Percentiles rank a stretch among this genome's conserved stretches.
Evolutionary conservation across 2,113 vertebrate genomes (phyloP).

Genomic region (Benitochromis conjunctus): DNA sequence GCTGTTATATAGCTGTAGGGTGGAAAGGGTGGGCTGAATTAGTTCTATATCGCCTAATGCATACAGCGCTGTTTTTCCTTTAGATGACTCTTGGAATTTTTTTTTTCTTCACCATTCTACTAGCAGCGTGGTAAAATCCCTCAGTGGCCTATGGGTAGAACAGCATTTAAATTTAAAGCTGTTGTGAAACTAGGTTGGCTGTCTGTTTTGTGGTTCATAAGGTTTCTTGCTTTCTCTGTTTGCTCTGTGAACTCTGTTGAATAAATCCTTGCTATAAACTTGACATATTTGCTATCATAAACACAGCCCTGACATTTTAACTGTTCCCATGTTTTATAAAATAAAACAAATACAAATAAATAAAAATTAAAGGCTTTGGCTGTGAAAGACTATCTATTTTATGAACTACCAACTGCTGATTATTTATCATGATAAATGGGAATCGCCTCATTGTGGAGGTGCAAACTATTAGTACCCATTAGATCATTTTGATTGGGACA

Average conservation of each 20-base stretch:
- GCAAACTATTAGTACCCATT: not conserved
- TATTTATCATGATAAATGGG: not conserved
- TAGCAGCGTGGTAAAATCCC: slow-evolving; percentile 78
- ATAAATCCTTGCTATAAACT: not conserved
- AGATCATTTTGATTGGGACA: not conserved
- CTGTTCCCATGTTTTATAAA: not conserved
- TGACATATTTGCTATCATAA: not conserved
- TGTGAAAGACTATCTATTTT: not conserved
- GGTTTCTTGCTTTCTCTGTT: not conserved
- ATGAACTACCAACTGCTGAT: not conserved
- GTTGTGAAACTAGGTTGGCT: slow-evolving; percentile 43
- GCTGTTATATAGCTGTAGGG: slow-evolving; percentile 73
- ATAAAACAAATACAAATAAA: not conserved
- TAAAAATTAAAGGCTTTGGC: not conserved
- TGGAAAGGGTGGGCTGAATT: slow-evolving; percentile 74
- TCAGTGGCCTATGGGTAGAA: slow-evolving; percentile 21
- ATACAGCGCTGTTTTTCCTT: slow-evolving; percentile 82
- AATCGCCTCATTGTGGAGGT: not conserved
- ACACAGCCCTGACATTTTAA: not conserved
- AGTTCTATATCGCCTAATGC: slow-evolving; percentile 77
- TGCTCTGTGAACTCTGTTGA: not conserved
- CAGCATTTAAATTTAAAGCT: not conserved
- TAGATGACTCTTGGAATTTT: slow-evolving; percentile 94
- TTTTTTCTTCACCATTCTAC: slow-evolving; percentile 70
- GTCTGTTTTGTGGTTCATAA: not conserved